Evolutionary conservation across 2,888 invertebrate species (phyloP).

Genomic region (Andrena fulva): DNA sequence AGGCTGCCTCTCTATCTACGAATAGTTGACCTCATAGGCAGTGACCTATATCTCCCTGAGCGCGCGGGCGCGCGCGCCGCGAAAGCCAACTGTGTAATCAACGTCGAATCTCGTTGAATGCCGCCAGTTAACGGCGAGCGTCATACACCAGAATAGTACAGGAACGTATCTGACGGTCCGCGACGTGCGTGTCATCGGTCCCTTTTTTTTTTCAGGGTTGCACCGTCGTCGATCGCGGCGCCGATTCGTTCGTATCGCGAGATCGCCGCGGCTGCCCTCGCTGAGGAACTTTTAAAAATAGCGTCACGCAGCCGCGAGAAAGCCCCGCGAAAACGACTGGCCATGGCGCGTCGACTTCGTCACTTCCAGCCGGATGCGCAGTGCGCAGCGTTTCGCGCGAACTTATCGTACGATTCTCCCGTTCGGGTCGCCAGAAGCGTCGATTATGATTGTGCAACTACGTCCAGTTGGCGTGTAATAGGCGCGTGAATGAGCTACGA

Average conservation of each 20-base stretch:
- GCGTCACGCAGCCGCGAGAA: conserved; percentile 2
- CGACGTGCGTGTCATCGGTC: conserved; percentile 17
- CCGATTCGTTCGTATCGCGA: conserved; percentile 13
- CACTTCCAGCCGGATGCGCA: conserved; percentile 12
- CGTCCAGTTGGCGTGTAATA: conserved; percentile 7
- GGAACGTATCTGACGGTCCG: conserved; percentile 52
- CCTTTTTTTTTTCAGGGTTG: conserved; percentile 22
- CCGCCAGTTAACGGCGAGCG: conserved; percentile 63
- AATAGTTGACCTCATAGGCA: conserved; percentile 71
- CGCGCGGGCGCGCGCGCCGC: conserved; percentile 54
- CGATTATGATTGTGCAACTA: conserved; percentile 36
- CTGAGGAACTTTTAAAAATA: conserved; percentile 19
- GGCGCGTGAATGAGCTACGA: neutral
- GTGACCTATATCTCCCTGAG: conserved; percentile 71
- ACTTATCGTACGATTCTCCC: conserved; percentile 14
- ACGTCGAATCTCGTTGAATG: conserved; percentile 72
- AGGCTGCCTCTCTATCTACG: conserved; percentile 66
- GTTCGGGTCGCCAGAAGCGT: neutral
- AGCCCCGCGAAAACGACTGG: conserved; percentile 14
- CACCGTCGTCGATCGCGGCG: conserved; percentile 37
- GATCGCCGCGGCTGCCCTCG: neutral
- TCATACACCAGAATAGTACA: conserved; percentile 79
- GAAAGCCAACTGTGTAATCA: conserved; percentile 73
- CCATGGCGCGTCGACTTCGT: conserved; percentile 7
- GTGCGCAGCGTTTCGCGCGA: neutral